phyloP scores from a whole-genome alignment of 1,140 invertebrate genomes.

The Gyrodactylus bullatarudis region DNA sequence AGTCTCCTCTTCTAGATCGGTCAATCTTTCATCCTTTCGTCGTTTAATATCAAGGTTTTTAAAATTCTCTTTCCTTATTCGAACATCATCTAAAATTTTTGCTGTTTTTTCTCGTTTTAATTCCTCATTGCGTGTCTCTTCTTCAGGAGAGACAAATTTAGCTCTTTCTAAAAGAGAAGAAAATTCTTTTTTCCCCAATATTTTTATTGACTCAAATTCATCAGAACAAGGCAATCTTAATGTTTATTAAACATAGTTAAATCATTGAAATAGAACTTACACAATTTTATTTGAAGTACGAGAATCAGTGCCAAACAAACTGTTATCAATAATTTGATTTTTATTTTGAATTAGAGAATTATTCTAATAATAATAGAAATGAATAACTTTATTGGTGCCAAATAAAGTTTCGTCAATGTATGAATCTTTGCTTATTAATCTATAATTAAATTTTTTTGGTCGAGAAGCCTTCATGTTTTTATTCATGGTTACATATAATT shows the following conservation, averaged over 20 bases:
- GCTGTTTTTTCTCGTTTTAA: background rate
- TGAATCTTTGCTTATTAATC: background rate
- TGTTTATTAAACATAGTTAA: no score
- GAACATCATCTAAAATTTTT: background rate
- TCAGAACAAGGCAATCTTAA: background rate
- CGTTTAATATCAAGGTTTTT: conserved; percentile 16
- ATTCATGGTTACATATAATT: no score
- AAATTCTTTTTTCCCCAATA: background rate
- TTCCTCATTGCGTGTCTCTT: background rate
- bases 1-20: conserved; percentile 18
- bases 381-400: background rate
- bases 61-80: conserved; percentile 15
- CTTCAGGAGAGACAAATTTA: background rate
- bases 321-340: background rate
- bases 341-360: background rate
- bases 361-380: background rate
- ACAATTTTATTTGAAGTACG: no score
- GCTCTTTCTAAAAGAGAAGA: background rate
- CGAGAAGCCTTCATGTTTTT: no score
- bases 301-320: no score
- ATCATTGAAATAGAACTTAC: no score
- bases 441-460: background rate
- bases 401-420: background rate
- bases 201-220: background rate
- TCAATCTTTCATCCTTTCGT: conserved; percentile 16